Conservation (phyloP, 2,113 vertebrate genomes). For the Montifringilla adamsi region DNA sequence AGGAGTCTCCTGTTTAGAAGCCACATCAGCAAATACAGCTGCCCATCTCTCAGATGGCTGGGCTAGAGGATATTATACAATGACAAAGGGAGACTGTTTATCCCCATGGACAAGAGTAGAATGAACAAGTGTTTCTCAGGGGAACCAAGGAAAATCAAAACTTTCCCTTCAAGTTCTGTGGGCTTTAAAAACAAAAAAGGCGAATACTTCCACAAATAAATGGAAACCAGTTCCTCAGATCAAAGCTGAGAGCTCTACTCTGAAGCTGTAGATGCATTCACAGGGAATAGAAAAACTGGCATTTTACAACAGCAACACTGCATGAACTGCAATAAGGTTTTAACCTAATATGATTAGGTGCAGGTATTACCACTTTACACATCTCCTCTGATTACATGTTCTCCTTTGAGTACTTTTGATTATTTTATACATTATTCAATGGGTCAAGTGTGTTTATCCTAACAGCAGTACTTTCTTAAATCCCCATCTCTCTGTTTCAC, state of each 20-base stretch:
- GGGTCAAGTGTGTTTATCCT: not conserved
- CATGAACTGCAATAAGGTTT: not conserved
- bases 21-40: not conserved
- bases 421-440: not conserved
- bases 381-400: not conserved
- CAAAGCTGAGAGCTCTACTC: not conserved
- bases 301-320: not conserved
- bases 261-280: not conserved
- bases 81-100: not conserved
- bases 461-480: not conserved
- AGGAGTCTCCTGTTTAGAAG: not conserved
- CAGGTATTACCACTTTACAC: not conserved
- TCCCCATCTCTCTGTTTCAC: not conserved
- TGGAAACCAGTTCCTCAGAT: not conserved
- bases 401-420: not conserved
- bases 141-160: slow-evolving; percentile 10
- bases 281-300: not conserved
- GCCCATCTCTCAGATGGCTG: not conserved
- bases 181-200: slow-evolving; percentile 40
- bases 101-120: rapidly evolving
- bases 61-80: not conserved
- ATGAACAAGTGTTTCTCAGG: not conserved
- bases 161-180: not conserved
- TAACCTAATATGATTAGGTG: not conserved
- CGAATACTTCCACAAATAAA: not conserved